These are phyloP conservation scores for Bergia sp. DNA, from an alignment of 92 coral and sea anemone genomes.

Conservation along the genomic window DNA sequence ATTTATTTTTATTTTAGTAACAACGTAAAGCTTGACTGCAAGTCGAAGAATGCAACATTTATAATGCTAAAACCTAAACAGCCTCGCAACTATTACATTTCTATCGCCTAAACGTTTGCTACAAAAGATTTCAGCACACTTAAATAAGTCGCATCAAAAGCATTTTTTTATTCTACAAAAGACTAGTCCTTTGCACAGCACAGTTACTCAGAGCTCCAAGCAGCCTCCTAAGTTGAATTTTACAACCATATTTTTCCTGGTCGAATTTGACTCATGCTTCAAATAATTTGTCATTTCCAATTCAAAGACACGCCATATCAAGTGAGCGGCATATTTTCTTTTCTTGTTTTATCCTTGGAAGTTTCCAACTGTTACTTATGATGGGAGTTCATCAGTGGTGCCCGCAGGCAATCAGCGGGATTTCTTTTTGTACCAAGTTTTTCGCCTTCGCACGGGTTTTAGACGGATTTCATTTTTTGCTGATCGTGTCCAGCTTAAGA, in stretches of 20 bases:
- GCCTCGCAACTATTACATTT: neutral
- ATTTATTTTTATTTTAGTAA: too few relatives aligned
- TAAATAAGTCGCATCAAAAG: neutral
- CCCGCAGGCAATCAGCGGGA: neutral
- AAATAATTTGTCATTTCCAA: neutral
- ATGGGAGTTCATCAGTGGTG: neutral
- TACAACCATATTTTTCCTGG: neutral
- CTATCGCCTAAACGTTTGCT: neutral
- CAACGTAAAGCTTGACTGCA: neutral
- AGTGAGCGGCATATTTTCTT: neutral
- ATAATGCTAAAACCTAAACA: neutral
- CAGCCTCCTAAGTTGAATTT: too few relatives aligned
- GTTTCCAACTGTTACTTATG: neutral
- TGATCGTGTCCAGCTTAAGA: neutral
- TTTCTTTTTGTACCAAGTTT: neutral
- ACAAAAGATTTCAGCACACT: neutral
- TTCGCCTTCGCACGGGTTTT: neutral
- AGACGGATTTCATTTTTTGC: neutral
- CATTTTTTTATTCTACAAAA: neutral
- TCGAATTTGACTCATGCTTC: neutral
- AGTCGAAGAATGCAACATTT: too few relatives aligned
- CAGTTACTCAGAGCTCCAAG: neutral
- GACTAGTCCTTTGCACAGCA: neutral
- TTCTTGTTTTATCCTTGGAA: neutral
- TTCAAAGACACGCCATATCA: slow-evolving; percentile 13